Evolutionary conservation across 2,888 invertebrate genomes (phyloP), one percentile per base, ranked within the genome.

Genomic region (Heliconius charithonia): DNA sequence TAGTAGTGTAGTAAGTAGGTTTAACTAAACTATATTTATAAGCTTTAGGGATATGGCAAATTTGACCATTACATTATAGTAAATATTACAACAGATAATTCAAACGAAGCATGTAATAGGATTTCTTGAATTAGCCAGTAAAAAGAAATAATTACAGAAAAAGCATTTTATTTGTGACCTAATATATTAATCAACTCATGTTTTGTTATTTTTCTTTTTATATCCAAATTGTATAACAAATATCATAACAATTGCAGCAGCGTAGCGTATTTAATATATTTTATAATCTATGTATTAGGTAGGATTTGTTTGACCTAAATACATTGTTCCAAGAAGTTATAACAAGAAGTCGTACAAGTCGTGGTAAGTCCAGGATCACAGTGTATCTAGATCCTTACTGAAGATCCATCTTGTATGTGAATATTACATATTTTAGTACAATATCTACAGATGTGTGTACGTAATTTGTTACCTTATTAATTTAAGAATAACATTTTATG

Each of bases 311-410:
- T 74, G 74, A 65, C 74, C 74, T 13, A 74, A 65, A 74, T 65
- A 74, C 63, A 59, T 32, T 72, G 59, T 29, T 65, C 62, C 62
- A 63, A 74, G 63, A 73, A 73, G 62, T 29, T n/a, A n/a, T 32
- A 73, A 73, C 59, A 73, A 62, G 62, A 74, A 74, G 74, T 74
- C 74, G 22, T 65, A 74, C 41, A 74, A 74, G 62, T 63, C 32
- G 41, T 37, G 41, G 62, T 73, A 73, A 74, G 45, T 74, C 74
- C 63, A 27, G 63, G 63, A 74, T 65, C 59, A 72, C 32, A 37
- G 59, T 56, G 29, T 56, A 59, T 59, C 16, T 59, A 59, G 9
- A 37, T 72, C 72, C 72, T 27, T 19, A 3, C 41, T 41, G 62
- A 59, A 32, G n/a, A 72, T 72, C 72, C 37, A 37, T 32, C 37